Base-by-base conservation (phyloP, 2,113 vertebrate species). In the Lutjanus erythropterus region DNA sequence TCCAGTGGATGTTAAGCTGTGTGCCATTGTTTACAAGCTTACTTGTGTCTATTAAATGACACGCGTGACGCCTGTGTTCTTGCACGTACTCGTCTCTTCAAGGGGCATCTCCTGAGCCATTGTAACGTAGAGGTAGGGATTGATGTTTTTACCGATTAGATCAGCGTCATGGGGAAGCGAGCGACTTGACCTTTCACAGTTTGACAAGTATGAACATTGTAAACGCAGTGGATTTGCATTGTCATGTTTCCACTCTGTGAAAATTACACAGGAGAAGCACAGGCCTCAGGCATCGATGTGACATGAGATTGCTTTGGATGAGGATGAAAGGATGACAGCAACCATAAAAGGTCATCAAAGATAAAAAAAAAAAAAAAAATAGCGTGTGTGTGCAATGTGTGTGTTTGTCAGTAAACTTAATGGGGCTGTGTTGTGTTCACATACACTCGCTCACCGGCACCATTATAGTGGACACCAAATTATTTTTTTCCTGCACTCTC, bases 141-240 rank as follows among this genome's bases (percentile, higher is more conserved):
- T 86, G 85, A 89, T 92, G 90, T 92, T 92, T 88, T 92, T 87
- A 83, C 84, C 35, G 88, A 92, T 92, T 88, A 86, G 68, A 92
- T 91, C 87, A 61, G 81, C 53, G 52, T 75, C 56, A 47, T n/a
- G 75, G 35, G 71, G 79, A 75, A 86, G 86, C 78, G n/a, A 71
- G 74, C 87, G 72, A 78, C 86, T 83, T 91, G 93, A 94, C 93
- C 92, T 94, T 94, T 92, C 66, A 67, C 75, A 81, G 49, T 86
- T 78, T 91, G 88, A 92, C 87, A 89, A 82, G 84, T 78, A 66
- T 60, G 69, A 90, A 83, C 59, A 58, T 86, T 91, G 91, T 92
- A 91, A 94, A 93, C 92, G 90, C 84, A 14, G 60, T 55, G 37
- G 75, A 88, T 87, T 85, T 84, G 81, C 81, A 78, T 83, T 84